phyloP scores from a whole-genome alignment of 2,113 vertebrate genomes.

The Vulpes ferrilata region DNA sequence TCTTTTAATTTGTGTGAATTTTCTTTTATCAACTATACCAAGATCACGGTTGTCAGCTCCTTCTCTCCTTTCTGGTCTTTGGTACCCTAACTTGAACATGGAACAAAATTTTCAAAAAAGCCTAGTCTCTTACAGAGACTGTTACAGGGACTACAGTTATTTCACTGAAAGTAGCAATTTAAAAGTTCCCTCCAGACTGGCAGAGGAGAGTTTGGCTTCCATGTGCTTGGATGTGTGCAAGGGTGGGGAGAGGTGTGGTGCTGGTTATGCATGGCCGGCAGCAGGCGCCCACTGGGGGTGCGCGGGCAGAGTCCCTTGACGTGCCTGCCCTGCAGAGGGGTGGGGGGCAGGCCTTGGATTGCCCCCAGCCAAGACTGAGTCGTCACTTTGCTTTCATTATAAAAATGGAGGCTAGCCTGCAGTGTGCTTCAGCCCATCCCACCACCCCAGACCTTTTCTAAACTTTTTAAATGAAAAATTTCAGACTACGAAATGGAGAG shows the following conservation, averaged over 20 bases:
- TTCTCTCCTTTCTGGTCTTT: not conserved
- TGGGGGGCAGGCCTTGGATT: too few species aligned
- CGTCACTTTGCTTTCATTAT: not conserved
- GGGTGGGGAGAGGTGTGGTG: not conserved
- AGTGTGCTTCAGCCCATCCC: too few species aligned
- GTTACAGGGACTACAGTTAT: not conserved
- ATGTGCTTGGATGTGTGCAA: fast-evolving
- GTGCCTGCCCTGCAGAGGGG: not conserved
- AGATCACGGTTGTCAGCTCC: not conserved
- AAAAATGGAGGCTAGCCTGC: fast-evolving
- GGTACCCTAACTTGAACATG: not conserved
- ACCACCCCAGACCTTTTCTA: not conserved
- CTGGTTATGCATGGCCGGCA: fast-evolving
- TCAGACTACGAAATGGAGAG: too few species aligned
- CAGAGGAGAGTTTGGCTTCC: not conserved
- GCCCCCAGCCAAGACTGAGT: not conserved
- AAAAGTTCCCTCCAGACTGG: not conserved
- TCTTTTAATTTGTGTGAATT: not conserved
- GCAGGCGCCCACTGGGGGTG: fast-evolving
- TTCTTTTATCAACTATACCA: fast-evolving
- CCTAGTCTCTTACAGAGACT: not conserved
- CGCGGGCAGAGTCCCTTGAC: not conserved
- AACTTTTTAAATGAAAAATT: not conserved
- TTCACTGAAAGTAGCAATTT: fast-evolving
- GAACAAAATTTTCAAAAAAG: not conserved